A percentile compares a stretch with the other conserved stretches of the same genome.
Conservation (phyloP, 2,113 vertebrate species). For the Brachyhypopomus occidentalis region DNA sequence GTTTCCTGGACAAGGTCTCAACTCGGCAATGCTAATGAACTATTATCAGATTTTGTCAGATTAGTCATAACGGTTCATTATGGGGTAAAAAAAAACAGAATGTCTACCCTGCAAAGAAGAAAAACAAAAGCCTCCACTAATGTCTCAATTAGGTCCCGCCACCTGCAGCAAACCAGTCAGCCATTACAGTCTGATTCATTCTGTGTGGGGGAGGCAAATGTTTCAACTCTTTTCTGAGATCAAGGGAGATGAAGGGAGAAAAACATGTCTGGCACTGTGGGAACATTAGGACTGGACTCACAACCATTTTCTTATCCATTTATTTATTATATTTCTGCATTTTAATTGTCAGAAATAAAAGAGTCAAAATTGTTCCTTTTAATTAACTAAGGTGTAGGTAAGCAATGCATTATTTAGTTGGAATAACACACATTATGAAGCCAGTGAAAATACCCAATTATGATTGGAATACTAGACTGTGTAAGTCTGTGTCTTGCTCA, state of each 20-base stretch:
- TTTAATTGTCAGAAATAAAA: too few species aligned
- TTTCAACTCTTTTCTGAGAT: too few species aligned
- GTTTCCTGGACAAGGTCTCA: neutral
- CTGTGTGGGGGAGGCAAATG: neutral
- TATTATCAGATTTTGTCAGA: slow-evolving; percentile 3
- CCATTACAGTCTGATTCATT: slow-evolving; percentile 5
- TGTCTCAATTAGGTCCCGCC: slow-evolving; percentile 29
- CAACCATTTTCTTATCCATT: too few species aligned
- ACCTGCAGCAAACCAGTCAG: slow-evolving; percentile 33
- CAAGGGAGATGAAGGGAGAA: too few species aligned
- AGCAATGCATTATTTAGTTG: too few species aligned
- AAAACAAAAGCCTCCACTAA: slow-evolving; percentile 37
- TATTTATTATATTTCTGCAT: too few species aligned
- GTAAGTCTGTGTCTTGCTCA: neutral
- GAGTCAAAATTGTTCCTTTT: too few species aligned
- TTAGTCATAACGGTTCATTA: neutral
- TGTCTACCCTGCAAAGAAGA: neutral
- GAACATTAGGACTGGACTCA: too few species aligned
- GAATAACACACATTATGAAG: too few species aligned
- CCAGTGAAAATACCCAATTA: too few species aligned
- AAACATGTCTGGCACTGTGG: too few species aligned
- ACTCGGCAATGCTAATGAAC: neutral
- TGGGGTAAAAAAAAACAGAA: neutral
- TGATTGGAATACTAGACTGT: neutral
- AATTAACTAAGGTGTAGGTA: too few species aligned